phyloP scores from a whole-genome alignment of 2,113 vertebrate species.

The Taurulus bubalis region DNA sequence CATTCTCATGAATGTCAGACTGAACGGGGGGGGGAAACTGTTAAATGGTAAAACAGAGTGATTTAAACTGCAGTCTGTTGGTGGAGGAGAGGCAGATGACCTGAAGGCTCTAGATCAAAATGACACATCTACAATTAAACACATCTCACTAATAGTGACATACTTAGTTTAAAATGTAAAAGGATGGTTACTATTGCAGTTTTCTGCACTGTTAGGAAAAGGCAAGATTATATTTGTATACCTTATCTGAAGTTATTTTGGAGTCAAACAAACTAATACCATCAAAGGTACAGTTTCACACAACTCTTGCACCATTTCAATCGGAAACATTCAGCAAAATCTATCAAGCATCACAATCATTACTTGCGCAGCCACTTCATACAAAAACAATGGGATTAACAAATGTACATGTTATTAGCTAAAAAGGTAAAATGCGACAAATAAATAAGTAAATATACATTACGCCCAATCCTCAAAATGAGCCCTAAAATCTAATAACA shows the following conservation, averaged over 20 bases:
- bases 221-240: conserved; percentile 41
- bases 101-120: conserved; percentile 41
- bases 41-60: conserved; percentile 6
- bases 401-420: conserved; percentile 63
- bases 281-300: conserved; percentile 32
- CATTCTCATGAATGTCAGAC: conserved; percentile 4
- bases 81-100: conserved; percentile 24
- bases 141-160: conserved; percentile 43
- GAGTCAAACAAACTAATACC: conserved; percentile 31
- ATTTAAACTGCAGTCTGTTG: conserved; percentile 24
- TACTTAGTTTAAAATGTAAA: conserved; percentile 54
- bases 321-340: conserved; percentile 54
- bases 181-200: conserved; percentile 44
- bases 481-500: conserved; percentile 51
- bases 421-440: conserved; percentile 64
- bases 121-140: conserved; percentile 41
- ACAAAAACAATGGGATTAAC: conserved; percentile 65
- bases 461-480: conserved; percentile 33
- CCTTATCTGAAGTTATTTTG: conserved; percentile 33
- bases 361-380: conserved; percentile 44
- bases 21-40: not conserved
- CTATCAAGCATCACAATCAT: conserved; percentile 61
- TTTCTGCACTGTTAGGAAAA: conserved; percentile 52
- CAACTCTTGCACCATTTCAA: conserved; percentile 43
- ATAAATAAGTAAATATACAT: conserved; percentile 79